Base-by-base conservation (phyloP, 2,888 invertebrate species). In the Tenthredo amoena region DNA sequence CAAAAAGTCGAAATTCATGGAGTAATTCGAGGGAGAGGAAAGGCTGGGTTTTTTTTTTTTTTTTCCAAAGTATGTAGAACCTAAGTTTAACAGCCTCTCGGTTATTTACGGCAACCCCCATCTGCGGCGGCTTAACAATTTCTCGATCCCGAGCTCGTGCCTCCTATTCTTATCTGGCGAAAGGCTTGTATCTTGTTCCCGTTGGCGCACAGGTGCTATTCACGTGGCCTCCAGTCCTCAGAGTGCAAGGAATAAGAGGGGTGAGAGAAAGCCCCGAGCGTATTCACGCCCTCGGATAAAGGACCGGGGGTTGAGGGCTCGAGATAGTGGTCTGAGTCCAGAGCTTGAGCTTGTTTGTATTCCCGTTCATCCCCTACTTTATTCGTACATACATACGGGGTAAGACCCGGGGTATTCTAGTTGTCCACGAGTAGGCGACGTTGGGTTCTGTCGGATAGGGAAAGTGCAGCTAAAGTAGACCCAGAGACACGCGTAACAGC, bases 151-250 rank as follows among this genome's bases (percentile, higher is more conserved):
- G 0, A 43, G 40, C n/a, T 40, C 72, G 43, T 74, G 43, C 72
- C 72, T 77, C 77, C 55, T 77, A 55, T 77, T 77, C 77, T 77
- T 77, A 77, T 77, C 77, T 77, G 31, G 31, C 26, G 18, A 50
- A 40, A 21, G 79, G n/a, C 37, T 40, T 62, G 26, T 81, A 81
- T 81, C 58, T 62, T 62, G 62, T 50, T 81, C 81, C 81, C 81
- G 6, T 9, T 12, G 81, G 58, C 40, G 40, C 81, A 81, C 81
- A 81, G 81, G 81, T 81, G 81, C 81, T 81, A 50, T 81, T 81
- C 26, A 81, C 81, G 81, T 26, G 21, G 9, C 31, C 55, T n/a
- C 81, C 21, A 31, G 58, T 81, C 58, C 62, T 81, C 6, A 7
- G 81, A 40, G 62, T 81, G 40, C 72, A 43, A 4, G 72, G 43